Base-by-base conservation (phyloP, 2,888 invertebrate genomes). In the Pardosa pseudoannulata region DNA sequence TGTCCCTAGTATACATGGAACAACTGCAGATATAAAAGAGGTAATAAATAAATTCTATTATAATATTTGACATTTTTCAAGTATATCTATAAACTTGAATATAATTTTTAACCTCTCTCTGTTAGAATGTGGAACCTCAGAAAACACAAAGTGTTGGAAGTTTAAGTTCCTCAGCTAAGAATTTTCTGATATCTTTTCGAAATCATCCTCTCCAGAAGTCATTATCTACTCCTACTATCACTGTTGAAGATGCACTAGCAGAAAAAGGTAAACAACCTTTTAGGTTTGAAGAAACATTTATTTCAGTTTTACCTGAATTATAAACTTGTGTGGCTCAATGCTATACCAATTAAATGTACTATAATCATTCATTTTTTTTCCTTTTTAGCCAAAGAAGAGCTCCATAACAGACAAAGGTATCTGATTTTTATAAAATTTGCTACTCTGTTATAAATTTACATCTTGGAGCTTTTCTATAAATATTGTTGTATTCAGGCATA, bases 221-320 rank as follows among this genome's bases (percentile, higher is more conserved):
- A 16, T 70, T 89, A 71, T 89, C 89, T 29, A 89, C 89, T n/a
- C 89, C 89, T 19, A 80, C 89, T 31, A 88, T 89, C 71, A 76
- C 78, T 31, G 87, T 79, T 16, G 89, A 88, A 50, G 86, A 89
- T 46, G 88, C 74, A 70, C 16, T 79, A 71, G 65, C 27, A 31
- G 79, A 86, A 46, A 74, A 79, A 86, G 79, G 86, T 86, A 31
- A 31, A n/a, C n/a, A n/a, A n/a, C 1, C 23, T 56, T 56, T 23
- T 23, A 23, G n/a, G n/a, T n/a, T n/a, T n/a, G n/a, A n/a, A n/a
- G n/a, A n/a, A n/a, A n/a, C n/a, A n/a, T n/a, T n/a, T n/a, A n/a
- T n/a, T n/a, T n/a, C n/a, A n/a, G n/a, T n/a, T n/a, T n/a, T n/a
- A n/a, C n/a, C n/a, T n/a, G n/a, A n/a, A n/a, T n/a, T n/a, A n/a